Conservation (phyloP, 1,140 invertebrate genomes). For the Hesperophylax magnus region DNA sequence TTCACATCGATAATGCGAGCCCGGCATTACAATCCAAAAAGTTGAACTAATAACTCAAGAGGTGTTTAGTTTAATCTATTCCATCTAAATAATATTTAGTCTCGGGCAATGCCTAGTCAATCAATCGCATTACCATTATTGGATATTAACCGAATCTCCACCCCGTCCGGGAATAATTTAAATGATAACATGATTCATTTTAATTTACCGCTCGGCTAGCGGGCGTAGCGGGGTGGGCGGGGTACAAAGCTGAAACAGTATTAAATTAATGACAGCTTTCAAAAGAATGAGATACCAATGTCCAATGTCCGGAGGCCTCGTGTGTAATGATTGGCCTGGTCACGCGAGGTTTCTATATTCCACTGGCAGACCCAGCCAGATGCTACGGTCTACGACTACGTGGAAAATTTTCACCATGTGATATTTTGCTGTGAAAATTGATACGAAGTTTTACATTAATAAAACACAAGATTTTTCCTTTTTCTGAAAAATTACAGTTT, state of each 20-base stretch:
- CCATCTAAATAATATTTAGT: background rate
- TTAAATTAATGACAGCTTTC: conserved; percentile 54
- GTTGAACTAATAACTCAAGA: too few species aligned
- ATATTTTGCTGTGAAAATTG: too few species aligned
- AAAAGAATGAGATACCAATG: conserved; percentile 53
- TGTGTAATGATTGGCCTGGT: conserved; percentile 44
- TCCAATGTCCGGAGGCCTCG: conserved; percentile 38
- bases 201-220: conserved; percentile 1
- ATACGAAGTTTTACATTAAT: too few species aligned
- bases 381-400: too few species aligned
- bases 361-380: background rate
- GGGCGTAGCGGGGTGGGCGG: background rate
- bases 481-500: too few species aligned
- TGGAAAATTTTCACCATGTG: too few species aligned
- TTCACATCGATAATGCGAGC: too few species aligned
- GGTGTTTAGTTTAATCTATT: too few species aligned
- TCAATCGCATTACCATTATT: conserved; percentile 41
- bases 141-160: conserved; percentile 15
- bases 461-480: too few species aligned
- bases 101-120: conserved; percentile 6
- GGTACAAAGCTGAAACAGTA: conserved; percentile 26
- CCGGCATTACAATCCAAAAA: too few species aligned
- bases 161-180: conserved; percentile 2
- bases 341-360: conserved; percentile 40
- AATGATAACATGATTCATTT: conserved; percentile 23